phyloP scores from a whole-genome alignment of 1,140 invertebrate genomes.

The Lanistes nyassanus region DNA sequence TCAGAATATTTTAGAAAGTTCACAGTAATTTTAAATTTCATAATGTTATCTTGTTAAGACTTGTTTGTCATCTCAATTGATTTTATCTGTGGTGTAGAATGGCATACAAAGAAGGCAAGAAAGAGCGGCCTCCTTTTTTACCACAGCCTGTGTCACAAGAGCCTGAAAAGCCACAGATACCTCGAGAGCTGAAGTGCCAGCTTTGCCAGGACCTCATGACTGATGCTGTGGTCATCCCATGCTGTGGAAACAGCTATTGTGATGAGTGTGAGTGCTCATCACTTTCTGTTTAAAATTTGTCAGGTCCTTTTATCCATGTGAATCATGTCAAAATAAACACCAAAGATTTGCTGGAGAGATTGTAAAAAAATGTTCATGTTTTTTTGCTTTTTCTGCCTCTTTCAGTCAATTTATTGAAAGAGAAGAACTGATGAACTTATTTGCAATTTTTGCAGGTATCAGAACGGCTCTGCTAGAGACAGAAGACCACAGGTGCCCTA shows the following conservation, averaged over 20 bases:
- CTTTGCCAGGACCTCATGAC: conserved; percentile 93
- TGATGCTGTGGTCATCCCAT: conserved; percentile 96
- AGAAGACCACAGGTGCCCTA: conserved; percentile 93
- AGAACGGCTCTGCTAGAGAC: conserved; percentile 87
- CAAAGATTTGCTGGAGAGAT: not conserved
- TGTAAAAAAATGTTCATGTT: too few relatives aligned
- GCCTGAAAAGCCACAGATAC: conserved; percentile 79
- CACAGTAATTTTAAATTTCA: too few relatives aligned
- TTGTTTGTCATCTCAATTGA: conserved; percentile 19
- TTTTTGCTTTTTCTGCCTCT: too few relatives aligned
- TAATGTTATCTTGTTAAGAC: not conserved
- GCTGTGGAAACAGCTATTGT: conserved; percentile 97
- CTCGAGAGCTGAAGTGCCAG: conserved; percentile 89
- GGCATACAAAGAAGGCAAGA: conserved; percentile 81
- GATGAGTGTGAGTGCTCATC: conserved; percentile 86
- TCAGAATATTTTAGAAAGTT: too few relatives aligned
- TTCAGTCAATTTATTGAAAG: too few relatives aligned
- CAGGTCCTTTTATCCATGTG: not conserved
- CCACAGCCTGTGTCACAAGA: conserved; percentile 68
- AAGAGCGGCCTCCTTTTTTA: conserved; percentile 74
- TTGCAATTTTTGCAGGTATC: conserved; percentile 75
- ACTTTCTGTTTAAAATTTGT: not conserved
- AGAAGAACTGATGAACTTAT: too few relatives aligned
- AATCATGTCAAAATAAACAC: not conserved
- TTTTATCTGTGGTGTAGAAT: conserved; percentile 75